A percentile compares a stretch with the other conserved stretches of the same genome.
These are phyloP conservation scores for Tiaroga cobitis DNA, from an alignment of 2,797 vertebrate genomes.

Conservation along the genomic window DNA sequence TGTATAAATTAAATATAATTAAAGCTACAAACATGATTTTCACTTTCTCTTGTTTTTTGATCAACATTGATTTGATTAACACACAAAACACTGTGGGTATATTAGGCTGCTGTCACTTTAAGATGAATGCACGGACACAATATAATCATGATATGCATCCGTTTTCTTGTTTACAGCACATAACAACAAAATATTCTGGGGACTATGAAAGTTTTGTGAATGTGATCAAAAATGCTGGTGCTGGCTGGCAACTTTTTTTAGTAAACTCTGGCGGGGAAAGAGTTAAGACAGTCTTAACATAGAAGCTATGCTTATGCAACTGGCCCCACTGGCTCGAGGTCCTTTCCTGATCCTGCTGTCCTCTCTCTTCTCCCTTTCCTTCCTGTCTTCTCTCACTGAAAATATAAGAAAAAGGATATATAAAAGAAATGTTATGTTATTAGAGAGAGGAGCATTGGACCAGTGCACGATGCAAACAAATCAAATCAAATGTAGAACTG, in stretches of 20 bases:
- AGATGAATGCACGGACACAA: too few species aligned
- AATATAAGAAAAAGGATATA: background rate
- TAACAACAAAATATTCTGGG: background rate
- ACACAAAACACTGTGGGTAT: too few species aligned
- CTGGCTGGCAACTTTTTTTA: too few species aligned
- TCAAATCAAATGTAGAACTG: background rate
- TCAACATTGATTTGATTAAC: too few species aligned
- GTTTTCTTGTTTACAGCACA: too few species aligned
- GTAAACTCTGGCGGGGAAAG: background rate
- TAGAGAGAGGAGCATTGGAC: background rate
- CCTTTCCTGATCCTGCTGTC: background rate
- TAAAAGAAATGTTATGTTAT: background rate
- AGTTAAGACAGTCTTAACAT: background rate
- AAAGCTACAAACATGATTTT: too few species aligned
- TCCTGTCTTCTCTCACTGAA: background rate
- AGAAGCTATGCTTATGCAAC: background rate
- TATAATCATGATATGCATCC: too few species aligned
- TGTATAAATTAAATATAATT: too few species aligned
- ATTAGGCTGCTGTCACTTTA: too few species aligned
- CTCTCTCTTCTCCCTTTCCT: background rate
- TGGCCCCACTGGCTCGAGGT: background rate
- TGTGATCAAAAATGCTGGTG: background rate
- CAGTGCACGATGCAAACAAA: background rate
- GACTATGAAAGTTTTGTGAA: background rate
- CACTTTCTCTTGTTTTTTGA: too few species aligned